Percentiles rank a stretch among this genome's conserved stretches.
Evolutionary conservation across 2,797 vertebrate species (phyloP).

Genomic region (Lophotriccus pileatus): DNA sequence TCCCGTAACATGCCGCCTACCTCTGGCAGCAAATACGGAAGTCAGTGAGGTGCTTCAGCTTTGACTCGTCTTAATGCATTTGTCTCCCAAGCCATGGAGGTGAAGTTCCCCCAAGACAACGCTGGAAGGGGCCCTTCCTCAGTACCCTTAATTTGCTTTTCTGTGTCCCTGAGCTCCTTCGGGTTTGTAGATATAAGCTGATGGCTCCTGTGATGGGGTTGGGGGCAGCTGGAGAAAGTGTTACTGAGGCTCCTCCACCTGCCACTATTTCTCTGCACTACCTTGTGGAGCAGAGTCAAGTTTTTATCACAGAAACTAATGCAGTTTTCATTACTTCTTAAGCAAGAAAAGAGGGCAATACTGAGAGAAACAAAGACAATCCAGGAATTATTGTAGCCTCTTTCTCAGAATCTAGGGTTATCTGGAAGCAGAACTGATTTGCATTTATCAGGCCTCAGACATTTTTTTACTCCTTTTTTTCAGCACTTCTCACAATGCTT

Average conservation of each 20-base stretch:
- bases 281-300: not conserved
- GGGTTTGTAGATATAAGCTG: not conserved
- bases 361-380: not conserved
- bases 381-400: not conserved
- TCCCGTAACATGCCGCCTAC: no score
- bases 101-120: not conserved
- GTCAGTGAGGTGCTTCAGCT: not conserved
- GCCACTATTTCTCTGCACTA: not conserved
- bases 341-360: not conserved
- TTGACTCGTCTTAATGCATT: not conserved
- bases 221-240: not conserved
- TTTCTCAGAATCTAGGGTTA: not conserved
- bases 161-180: not conserved
- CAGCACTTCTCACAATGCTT: not conserved
- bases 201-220: not conserved
- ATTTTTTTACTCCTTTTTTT: not conserved
- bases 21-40: not conserved
- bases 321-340: not conserved
- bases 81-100: not conserved
- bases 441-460: not conserved
- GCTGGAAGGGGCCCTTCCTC: not conserved
- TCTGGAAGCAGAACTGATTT: not conserved
- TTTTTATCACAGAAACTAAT: not conserved
- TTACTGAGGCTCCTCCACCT: not conserved
- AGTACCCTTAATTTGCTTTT: not conserved